phyloP scores from a whole-genome alignment of 1,140 invertebrate genomes.

The Venustaconcha ellipsiformis region DNA sequence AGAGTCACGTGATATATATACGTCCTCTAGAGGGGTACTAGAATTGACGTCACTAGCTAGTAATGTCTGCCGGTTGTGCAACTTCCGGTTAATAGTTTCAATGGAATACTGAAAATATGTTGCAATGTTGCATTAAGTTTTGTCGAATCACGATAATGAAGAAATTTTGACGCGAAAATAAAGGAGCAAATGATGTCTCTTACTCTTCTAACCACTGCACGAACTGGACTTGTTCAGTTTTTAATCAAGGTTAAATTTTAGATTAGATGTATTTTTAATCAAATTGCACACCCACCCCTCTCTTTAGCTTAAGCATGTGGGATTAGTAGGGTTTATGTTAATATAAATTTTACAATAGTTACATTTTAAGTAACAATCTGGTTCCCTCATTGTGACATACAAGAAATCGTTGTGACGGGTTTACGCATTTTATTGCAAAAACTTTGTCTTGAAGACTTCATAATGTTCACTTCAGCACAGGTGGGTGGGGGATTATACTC shows the following conservation, averaged over 20 bases:
- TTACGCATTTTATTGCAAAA: too few species aligned
- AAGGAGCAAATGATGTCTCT: not conserved
- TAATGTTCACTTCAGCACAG: too few species aligned
- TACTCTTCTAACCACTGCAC: not conserved
- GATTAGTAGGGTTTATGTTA: too few species aligned
- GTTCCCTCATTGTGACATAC: too few species aligned
- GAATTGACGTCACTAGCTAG: slow-evolving; percentile 40
- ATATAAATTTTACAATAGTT: too few species aligned
- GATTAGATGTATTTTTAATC: too few species aligned
- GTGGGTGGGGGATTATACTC: too few species aligned
- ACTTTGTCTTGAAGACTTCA: too few species aligned
- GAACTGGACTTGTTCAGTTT: not conserved
- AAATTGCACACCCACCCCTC: too few species aligned
- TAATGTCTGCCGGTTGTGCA: slow-evolving; percentile 11
- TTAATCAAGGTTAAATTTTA: not conserved
- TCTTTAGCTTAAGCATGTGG: too few species aligned
- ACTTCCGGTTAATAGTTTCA: not conserved
- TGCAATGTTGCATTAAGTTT: not conserved
- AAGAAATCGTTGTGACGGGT: too few species aligned
- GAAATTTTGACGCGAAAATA: not conserved
- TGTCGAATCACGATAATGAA: not conserved
- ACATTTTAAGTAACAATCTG: too few species aligned
- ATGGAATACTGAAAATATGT: not conserved
- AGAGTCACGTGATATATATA: slow-evolving; percentile 58
- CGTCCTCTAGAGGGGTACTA: slow-evolving; percentile 33